Evolutionary conservation across 2,113 vertebrate genomes (phyloP).

Genomic region (Neoarius graeffei): DNA sequence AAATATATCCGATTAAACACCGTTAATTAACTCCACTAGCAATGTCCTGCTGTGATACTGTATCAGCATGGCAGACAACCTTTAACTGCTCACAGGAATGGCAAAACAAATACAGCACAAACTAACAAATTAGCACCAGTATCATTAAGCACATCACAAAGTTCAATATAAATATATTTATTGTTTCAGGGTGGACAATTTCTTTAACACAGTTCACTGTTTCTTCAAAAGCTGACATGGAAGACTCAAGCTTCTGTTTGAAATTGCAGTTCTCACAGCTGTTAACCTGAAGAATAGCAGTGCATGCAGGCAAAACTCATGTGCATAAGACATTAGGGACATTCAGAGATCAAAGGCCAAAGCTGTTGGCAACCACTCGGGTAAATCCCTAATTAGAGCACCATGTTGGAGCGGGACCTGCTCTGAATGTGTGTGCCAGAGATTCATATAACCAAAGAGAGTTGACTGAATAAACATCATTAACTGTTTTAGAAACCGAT

Average conservation of each 20-base stretch:
- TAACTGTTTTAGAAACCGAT: background rate
- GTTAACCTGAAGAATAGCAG: background rate
- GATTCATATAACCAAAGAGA: background rate
- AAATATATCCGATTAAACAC: background rate
- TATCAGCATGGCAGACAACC: background rate
- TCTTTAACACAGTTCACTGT: background rate
- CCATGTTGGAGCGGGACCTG: too few relatives aligned
- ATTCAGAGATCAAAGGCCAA: background rate
- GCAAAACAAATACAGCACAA: background rate
- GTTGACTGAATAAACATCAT: conserved; percentile 4
- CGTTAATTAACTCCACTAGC: background rate
- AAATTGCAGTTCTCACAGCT: background rate
- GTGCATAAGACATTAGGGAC: background rate
- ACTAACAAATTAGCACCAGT: background rate
- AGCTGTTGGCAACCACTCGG: background rate
- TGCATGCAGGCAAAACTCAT: background rate
- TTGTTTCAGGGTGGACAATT: background rate
- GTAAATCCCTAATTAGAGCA: background rate
- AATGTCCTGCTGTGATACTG: background rate
- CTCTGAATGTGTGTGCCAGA: background rate
- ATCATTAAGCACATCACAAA: background rate
- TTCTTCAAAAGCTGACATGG: background rate
- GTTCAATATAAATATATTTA: background rate
- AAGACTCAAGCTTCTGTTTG: background rate
- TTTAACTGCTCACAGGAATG: background rate